Base-by-base conservation (phyloP, 2,113 vertebrate species). In the Penelope pileata region DNA sequence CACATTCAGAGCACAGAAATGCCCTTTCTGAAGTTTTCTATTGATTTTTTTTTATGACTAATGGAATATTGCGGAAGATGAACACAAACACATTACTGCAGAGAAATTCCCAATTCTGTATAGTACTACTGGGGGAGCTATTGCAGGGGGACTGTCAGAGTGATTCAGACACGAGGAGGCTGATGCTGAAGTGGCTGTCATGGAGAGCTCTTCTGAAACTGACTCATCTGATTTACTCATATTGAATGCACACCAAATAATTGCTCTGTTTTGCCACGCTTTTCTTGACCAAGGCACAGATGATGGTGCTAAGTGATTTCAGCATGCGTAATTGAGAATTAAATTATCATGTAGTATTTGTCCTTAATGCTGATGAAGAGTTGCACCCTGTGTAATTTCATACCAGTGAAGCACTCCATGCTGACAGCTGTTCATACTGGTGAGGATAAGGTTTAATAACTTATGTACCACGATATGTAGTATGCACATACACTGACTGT, bases 11-110 rank as follows among this genome's bases (percentile, higher is more conserved):
- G 56, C 68, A 88, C 51, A 83, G 40, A 83, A 86, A 86, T 92
- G 86, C 76, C 76, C 73, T 94, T 96, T 96, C 64, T 83, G 83
- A 86, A 93, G 75, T 36, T 68, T 29, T 90, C 68, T 94, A 95
- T 95, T 93, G 82, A 94, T 94, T 92, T 95, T 92, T 94, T 92
- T 95, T 92, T 78, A 58, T 88, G 91, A 86, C 88, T 86, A 83
- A 88, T 59, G 32, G 88, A 81, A 83, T 80, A 83, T 63, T 6
- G 4, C 50, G 34, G 76, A 45, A 15, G 38, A 14, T 59, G 64
- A 74, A 63, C 59, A 69, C 79, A 83, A 91, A 92, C 18, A 4
- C 36, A 22, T 80, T 90, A 62, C 27, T 83, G 42, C 56, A 80
- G 29, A 69, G 45, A 29, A 7, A 50, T 64, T 62, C 21, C 18